Evolutionary conservation across 2,888 invertebrate genomes (phyloP).

Genomic region (Thymelicus lineola): DNA sequence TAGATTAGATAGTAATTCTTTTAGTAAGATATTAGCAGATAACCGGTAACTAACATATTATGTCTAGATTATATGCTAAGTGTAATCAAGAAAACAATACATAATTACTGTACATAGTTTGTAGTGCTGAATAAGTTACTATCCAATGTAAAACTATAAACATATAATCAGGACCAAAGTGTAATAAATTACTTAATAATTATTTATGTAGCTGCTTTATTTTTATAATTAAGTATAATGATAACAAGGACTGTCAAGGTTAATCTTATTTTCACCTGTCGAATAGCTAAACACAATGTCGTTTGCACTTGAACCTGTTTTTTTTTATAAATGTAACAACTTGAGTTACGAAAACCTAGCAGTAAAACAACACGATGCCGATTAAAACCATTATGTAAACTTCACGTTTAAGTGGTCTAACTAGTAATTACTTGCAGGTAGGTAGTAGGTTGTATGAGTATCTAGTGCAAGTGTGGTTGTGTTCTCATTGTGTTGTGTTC

Average conservation of each 20-base stretch:
- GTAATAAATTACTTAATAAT: too few species aligned
- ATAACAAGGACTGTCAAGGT: not conserved
- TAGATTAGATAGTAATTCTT: constrained; percentile 3
- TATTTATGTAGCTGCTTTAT: too few species aligned
- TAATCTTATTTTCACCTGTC: not conserved
- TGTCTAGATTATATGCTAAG: too few species aligned
- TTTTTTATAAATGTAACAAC: constrained; percentile 16
- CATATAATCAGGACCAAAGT: too few species aligned
- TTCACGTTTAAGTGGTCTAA: constrained; percentile 15
- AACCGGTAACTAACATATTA: not conserved
- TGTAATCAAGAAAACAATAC: too few species aligned
- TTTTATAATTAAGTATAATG: not conserved
- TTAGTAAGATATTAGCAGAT: not conserved
- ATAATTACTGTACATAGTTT: too few species aligned
- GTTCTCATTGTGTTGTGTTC: constrained; percentile 7
- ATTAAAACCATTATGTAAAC: constrained; percentile 34
- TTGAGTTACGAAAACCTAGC: constrained; percentile 19
- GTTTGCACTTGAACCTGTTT: constrained; percentile 12
- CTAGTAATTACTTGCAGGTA: constrained; percentile 21
- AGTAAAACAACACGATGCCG: constrained; percentile 12
- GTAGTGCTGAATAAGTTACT: too few species aligned
- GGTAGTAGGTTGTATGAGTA: not conserved
- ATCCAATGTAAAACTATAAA: too few species aligned
- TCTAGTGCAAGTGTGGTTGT: constrained; percentile 6
- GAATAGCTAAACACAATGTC: not conserved